Conservation (phyloP, 2,888 invertebrate species). For the Pyrrhia umbra region DNA sequence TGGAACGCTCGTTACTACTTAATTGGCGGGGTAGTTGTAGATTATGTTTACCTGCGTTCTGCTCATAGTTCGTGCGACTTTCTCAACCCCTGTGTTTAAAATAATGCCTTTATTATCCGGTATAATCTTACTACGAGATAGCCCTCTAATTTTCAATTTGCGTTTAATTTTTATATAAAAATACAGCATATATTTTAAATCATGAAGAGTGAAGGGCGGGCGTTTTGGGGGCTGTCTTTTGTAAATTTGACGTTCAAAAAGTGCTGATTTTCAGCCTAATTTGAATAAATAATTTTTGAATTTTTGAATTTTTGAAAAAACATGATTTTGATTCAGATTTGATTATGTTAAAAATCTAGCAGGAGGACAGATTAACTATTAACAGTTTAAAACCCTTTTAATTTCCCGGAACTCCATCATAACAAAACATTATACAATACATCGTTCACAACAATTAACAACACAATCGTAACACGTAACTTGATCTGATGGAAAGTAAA, state of each 20-base stretch:
- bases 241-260: no score
- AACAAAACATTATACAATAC: neutral
- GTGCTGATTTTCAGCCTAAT: no score
- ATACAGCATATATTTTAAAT: no score
- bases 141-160: neutral
- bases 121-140: neutral
- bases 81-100: constrained; percentile 8
- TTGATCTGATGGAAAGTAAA: constrained; percentile 25
- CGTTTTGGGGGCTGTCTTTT: no score
- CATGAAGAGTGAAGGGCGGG: no score
- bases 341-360: no score
- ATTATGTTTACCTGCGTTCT: constrained; percentile 32
- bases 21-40: constrained; percentile 48
- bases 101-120: constrained; percentile 7
- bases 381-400: neutral
- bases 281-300: no score
- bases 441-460: constrained; percentile 2
- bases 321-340: no score
- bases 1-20: constrained; percentile 44
- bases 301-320: no score
- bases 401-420: neutral
- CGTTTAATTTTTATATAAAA: neutral
- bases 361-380: no score
- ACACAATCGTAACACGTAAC: constrained; percentile 22
- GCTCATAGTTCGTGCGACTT: constrained; percentile 36